These are phyloP conservation scores for Myiothlypis coronata DNA, from an alignment of 2,797 vertebrate genomes.

Conservation along the genomic window DNA sequence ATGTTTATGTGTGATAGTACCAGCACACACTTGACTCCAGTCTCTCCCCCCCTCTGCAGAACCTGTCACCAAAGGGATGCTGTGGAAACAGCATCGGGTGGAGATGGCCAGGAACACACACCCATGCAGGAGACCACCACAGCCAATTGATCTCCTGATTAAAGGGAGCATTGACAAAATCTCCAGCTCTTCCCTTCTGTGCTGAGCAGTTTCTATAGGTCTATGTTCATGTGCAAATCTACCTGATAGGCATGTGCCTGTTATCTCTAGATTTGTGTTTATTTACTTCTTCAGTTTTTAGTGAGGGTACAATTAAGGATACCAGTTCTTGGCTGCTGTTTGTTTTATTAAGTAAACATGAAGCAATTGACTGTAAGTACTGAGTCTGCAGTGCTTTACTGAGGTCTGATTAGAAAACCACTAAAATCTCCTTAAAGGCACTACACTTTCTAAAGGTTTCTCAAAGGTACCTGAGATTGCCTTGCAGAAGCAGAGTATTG, in stretches of 20 bases:
- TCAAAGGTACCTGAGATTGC: not conserved
- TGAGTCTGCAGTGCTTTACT: not conserved
- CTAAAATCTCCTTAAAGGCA: not conserved
- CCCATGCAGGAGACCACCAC: not conserved
- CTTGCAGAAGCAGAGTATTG: not conserved
- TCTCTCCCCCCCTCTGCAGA: not conserved
- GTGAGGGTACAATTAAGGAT: not conserved
- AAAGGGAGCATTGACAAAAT: not conserved
- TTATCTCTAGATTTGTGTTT: not conserved
- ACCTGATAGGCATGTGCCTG: not conserved
- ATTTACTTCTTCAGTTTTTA: not conserved
- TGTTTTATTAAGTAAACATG: constrained; percentile 2
- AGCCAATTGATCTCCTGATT: not conserved
- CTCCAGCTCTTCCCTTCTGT: not conserved
- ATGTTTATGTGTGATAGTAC: not conserved
- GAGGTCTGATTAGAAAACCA: not conserved
- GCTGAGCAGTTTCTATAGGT: not conserved
- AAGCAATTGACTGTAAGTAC: not conserved
- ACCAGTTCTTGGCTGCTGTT: not conserved
- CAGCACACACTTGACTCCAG: not conserved
- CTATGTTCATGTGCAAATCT: not conserved
- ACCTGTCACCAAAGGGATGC: not conserved
- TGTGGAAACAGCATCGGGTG: not conserved
- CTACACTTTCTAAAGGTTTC: not conserved
- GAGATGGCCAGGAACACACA: not conserved